Base-by-base conservation (phyloP, 2,797 vertebrate species). In the Acanthornis magna region DNA sequence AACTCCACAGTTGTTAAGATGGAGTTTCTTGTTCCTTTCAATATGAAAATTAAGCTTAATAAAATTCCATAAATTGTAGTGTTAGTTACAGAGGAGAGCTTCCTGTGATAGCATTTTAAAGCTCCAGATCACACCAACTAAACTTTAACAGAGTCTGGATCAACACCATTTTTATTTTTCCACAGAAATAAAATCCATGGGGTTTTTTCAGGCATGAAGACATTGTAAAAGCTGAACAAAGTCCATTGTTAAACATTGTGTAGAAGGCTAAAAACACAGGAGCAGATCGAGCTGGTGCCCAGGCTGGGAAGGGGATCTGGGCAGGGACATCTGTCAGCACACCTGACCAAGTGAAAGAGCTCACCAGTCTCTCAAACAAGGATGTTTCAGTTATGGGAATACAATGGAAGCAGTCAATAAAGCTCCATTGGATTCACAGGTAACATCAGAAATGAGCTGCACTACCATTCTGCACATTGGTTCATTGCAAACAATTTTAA, bases 41-140 rank as follows among this genome's bases (percentile, higher is more conserved):
- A 30, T 50, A 40, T 20, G 21, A 76, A 93, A 93, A 43, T 15
- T n/a, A 53, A n/a, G 40, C 58, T 82, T 63, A 48, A 16, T 53
- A 76, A 13, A 75, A 74, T 71, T 36, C 74, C 81, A 87, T 87
- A 87, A 93, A 74, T 84, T 66, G 20, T 6, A 25, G 18, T 38
- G 11, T 30, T 55, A 70, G 58, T 62, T 82, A 55, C 21, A 87
- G 26, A 58, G 16, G 19, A 77, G 9, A 57, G 65, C 1, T 4
- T 87, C 11, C 51, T 67, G 29, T 45, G 84, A 89, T 57, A 71
- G 54, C 29, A 77, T 85, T 88, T 89, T 91, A 32, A 63, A 90
- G 74, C 63, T 85, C 42, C 40, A 85, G 21, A 60, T 82, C 32
- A 57, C 48, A 83, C 38, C 34, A 76, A 42, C 16, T 87, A 60